Evolutionary conservation across 2,113 vertebrate species (phyloP), one percentile per base, ranked within the genome.

Genomic region (Amblyopsis rosae): DNA sequence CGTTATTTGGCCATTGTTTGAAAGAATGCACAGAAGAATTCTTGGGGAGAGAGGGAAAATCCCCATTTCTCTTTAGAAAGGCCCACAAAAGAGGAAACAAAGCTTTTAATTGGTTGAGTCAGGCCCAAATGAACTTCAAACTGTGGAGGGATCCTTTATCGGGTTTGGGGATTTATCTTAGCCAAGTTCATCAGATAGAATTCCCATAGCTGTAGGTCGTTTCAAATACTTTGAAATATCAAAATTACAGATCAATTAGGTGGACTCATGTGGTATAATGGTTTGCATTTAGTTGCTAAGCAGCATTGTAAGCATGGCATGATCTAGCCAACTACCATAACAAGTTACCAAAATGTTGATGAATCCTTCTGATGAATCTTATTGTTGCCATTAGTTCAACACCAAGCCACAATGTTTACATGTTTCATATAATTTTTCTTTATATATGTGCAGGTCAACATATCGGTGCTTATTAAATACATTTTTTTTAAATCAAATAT

Each of bases 61-160:
- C 59, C 55, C 48, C 46, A 2, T 26, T 35, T 16, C 11, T 61
- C 3, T 65, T 56, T 48, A 47, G 45, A 64, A 59, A 54, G 57
- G 10, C 35, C 47, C 59, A 59, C 69, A 69, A 73, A 73, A 69
- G 62, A 65, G 63, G 9, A 16, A 53, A 71, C 62, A 65, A 69
- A 65, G 57, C 60, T 61, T 61, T 70, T 76, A 70, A 73, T 47
- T 70, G 41, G 53, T 55, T 49, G 70, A 33, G 59, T 66, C 47
- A 75, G 76, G 73, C 53, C 17, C 60, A 62, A 50, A 72, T 56
- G 67, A 65, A 58, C 62, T 66, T 50, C 16, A 62, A 17, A 49
- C 17, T 35, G 56, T 62, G 47, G 46, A 55, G 41, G 12, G 51
- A 48, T 64, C 19, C 10, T 58, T 58, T 19, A n/a, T n/a, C 6